These are phyloP conservation scores for Mystacides longicornis DNA, from an alignment of 2,888 invertebrate genomes.

Conservation along the genomic window DNA sequence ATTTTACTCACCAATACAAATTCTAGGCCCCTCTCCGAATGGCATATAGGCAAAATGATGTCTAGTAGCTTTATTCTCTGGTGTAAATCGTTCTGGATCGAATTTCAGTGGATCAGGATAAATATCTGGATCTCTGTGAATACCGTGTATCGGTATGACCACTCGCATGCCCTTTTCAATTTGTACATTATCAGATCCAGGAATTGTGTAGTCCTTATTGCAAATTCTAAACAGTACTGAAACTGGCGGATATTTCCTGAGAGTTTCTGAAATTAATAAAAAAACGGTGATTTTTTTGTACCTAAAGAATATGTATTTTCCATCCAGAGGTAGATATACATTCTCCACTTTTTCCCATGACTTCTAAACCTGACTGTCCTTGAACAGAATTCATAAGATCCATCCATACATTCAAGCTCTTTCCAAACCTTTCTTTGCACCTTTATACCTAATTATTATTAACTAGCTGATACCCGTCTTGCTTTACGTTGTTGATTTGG, in stretches of 20 bases:
- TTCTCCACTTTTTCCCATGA: no score
- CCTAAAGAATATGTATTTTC: no score
- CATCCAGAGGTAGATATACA: no score
- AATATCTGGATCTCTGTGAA: conserved; percentile 32
- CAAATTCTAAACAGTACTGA: conserved; percentile 28
- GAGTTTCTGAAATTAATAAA: conserved; percentile 31
- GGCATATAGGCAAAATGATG: conserved; percentile 29
- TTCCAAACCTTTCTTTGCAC: no score
- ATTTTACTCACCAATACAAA: conserved; percentile 27
- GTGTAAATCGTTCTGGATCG: conserved; percentile 33
- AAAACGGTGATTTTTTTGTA: no score
- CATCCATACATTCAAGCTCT: no score
- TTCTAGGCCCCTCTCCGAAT: conserved; percentile 29
- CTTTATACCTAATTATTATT: no score
- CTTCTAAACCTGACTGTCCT: no score
- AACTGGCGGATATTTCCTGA: conserved; percentile 34
- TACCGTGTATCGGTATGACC: conserved; percentile 30
- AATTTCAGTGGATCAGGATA: conserved; percentile 33
- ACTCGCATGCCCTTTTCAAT: conserved; percentile 31
- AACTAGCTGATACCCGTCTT: no score
- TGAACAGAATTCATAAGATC: no score
- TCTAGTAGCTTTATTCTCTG: conserved; percentile 28
- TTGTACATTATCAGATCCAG: conserved; percentile 25
- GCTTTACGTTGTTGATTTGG: no score
- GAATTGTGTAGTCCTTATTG: conserved; percentile 29